Conservation (phyloP, 2,888 invertebrate genomes). For the Aphidius colemani region DNA sequence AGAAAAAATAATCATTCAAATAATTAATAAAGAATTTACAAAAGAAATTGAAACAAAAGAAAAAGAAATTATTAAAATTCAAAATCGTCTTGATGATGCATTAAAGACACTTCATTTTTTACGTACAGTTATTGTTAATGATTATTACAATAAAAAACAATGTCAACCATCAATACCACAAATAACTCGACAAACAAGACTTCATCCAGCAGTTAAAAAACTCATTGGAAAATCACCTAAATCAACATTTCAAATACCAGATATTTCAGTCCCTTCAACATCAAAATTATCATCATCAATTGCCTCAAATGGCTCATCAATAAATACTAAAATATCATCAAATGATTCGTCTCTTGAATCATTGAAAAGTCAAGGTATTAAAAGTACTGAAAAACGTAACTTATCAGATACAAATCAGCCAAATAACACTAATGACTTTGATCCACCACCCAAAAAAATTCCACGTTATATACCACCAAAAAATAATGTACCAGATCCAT, state of each 20-base stretch:
- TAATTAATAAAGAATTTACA: slow-evolving; percentile 75
- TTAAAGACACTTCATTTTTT: slow-evolving; percentile 66
- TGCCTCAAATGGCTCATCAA: background rate
- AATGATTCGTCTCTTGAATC: background rate
- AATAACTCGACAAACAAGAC: slow-evolving; percentile 59
- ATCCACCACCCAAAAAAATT: slow-evolving; percentile 46
- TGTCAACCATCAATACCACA: slow-evolving; percentile 57
- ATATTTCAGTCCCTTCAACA: background rate
- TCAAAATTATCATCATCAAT: slow-evolving; percentile 1
- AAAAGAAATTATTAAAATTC: slow-evolving; percentile 73
- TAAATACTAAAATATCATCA: background rate
- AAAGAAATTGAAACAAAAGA: slow-evolving; percentile 72
- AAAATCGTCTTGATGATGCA: slow-evolving; percentile 67
- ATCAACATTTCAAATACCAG: background rate
- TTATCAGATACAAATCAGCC: background rate
- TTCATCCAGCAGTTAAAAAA: slow-evolving; percentile 80
- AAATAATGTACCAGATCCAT: slow-evolving; percentile 41
- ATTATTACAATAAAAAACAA: slow-evolving; percentile 67
- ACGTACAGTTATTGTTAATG: slow-evolving; percentile 65
- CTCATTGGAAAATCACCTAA: slow-evolving; percentile 67
- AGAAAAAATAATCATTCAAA: slow-evolving; percentile 64
- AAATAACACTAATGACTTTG: slow-evolving; percentile 2
- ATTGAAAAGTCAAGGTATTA: background rate
- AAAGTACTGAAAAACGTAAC: background rate
- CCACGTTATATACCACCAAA: slow-evolving; percentile 57